Conservation (phyloP, 2,113 vertebrate genomes). For the Eretmochelys imbricata region DNA sequence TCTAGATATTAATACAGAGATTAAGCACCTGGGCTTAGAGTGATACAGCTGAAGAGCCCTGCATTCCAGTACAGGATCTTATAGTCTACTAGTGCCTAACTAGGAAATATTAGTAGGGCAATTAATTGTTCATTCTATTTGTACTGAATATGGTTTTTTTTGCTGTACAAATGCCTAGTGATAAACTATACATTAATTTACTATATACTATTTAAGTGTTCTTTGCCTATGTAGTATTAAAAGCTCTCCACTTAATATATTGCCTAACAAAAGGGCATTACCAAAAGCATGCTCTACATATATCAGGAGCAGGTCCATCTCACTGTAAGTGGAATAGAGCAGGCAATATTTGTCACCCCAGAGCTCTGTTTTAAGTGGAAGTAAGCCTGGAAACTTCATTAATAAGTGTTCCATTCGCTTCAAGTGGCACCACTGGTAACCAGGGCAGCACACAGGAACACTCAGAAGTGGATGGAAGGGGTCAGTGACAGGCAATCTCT, state of each 20-base stretch:
- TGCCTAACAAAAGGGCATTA: not conserved
- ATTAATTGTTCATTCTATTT: not conserved
- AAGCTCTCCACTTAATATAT: not conserved
- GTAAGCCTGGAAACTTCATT: not conserved
- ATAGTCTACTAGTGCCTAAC: not conserved
- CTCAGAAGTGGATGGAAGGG: not conserved
- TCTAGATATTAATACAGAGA: too few relatives aligned
- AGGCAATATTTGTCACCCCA: too few relatives aligned
- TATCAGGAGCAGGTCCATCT: not conserved
- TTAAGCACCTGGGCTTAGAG: not conserved
- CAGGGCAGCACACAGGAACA: not conserved
- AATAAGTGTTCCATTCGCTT: not conserved
- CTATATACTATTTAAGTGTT: not conserved
- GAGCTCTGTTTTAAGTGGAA: not conserved
- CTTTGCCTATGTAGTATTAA: not conserved
- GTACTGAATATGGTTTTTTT: not conserved
- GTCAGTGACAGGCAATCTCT: not conserved
- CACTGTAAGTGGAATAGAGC: not conserved
- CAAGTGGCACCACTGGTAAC: not conserved
- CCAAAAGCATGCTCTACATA: not conserved
- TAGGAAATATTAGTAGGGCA: not conserved
- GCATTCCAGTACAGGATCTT: not conserved
- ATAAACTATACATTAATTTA: not conserved
- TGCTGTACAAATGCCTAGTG: not conserved
- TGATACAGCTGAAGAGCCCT: too few relatives aligned